A percentile compares a stretch with the other conserved stretches of the same genome.
Evolutionary conservation across 2,888 invertebrate genomes (phyloP).

Genomic region (Syrphus vitripennis): DNA sequence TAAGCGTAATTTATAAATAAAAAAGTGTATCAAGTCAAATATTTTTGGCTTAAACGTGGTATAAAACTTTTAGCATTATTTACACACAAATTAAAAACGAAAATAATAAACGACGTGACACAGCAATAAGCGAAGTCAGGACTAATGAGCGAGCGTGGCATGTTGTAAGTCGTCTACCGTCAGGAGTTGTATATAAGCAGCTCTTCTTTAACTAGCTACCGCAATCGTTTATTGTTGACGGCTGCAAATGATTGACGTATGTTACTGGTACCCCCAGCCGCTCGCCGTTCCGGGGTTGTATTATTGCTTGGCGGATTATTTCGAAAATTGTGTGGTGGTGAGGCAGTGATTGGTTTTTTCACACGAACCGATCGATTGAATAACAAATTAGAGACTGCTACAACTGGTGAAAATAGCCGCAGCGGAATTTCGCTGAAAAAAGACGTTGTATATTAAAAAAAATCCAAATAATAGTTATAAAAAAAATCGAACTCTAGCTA

Average conservation of each 20-base stretch:
- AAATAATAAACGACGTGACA: neutral
- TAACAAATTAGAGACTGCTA: conserved; percentile 90
- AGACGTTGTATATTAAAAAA: too few species aligned
- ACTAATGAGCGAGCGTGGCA: conserved; percentile 10
- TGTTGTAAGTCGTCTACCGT: conserved; percentile 31
- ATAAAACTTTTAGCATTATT: neutral
- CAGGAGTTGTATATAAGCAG: neutral
- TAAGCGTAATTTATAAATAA: conserved; percentile 4
- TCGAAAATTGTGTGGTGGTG: conserved; percentile 33
- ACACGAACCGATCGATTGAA: conserved; percentile 82
- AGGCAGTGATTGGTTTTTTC: conserved; percentile 48
- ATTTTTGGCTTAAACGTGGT: neutral
- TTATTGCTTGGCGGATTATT: conserved; percentile 7
- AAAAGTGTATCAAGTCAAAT: neutral
- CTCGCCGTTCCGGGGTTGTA: conserved; percentile 32
- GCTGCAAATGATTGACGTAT: conserved; percentile 43
- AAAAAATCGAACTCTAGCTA: too few species aligned
- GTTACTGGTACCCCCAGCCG: conserved; percentile 20
- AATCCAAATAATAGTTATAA: too few species aligned
- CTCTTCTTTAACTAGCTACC: conserved; percentile 44
- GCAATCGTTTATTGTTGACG: conserved; percentile 29
- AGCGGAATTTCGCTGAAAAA: conserved; percentile 86
- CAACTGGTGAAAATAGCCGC: conserved; percentile 91
- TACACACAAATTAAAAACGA: conserved; percentile 4
- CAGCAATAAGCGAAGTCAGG: conserved; percentile 3